phyloP scores from a whole-genome alignment of 2,797 vertebrate species.

The Thamnophis elegans region DNA sequence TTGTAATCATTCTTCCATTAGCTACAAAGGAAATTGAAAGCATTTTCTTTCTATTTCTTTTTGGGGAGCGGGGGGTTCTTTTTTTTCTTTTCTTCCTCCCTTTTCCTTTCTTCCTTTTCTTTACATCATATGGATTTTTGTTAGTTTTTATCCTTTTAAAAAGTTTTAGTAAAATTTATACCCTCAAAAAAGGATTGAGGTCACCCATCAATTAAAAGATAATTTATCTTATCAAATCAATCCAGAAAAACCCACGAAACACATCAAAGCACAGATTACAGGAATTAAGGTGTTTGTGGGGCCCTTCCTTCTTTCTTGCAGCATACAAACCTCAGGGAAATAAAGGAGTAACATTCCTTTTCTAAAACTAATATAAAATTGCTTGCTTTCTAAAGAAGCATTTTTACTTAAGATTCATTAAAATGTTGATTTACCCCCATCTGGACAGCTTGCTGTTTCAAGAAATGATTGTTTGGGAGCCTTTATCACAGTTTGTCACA shows the following conservation, averaged over 20 bases:
- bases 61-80: accelerated
- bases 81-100: background rate
- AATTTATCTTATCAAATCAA: background rate
- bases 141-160: background rate
- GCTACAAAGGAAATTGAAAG: background rate
- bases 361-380: background rate
- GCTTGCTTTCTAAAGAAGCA: background rate
- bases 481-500: background rate
- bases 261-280: background rate
- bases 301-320: background rate
- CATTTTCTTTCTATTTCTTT: background rate
- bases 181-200: background rate
- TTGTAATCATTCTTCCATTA: background rate
- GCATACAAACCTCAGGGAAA: background rate
- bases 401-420: background rate
- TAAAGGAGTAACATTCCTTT: background rate
- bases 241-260: background rate
- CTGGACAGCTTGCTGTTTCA: background rate
- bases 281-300: background rate
- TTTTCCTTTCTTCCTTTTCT: background rate
- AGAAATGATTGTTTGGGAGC: background rate
- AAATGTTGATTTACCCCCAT: background rate
- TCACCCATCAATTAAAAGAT: background rate
- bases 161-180: background rate
- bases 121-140: background rate